Evolutionary conservation across 2,888 invertebrate genomes (phyloP), one percentile per base, ranked within the genome.

Genomic region (Bugulina stolonifera): DNA sequence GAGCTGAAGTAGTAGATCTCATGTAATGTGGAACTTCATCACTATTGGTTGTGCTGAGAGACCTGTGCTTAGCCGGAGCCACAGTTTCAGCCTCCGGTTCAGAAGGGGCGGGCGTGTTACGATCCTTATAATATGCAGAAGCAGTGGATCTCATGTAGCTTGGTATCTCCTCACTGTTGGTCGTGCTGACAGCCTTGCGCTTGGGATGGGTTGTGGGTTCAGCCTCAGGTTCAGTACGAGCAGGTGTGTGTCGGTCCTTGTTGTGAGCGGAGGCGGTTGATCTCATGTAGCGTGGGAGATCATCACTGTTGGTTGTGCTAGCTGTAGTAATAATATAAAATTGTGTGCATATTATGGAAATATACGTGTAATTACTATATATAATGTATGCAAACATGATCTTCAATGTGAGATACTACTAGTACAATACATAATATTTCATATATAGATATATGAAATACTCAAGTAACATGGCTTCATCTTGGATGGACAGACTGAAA

Each of bases 391-490:
- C n/a, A n/a, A n/a, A n/a, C n/a, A n/a, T n/a, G n/a, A n/a, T n/a
- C n/a, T n/a, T n/a, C n/a, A n/a, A n/a, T n/a, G n/a, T n/a, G n/a
- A n/a, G n/a, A n/a, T n/a, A n/a, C n/a, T n/a, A n/a, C n/a, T n/a
- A n/a, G n/a, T n/a, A n/a, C n/a, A n/a, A n/a, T n/a, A n/a, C n/a
- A n/a, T n/a, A n/a, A n/a, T n/a, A n/a, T n/a, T n/a, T n/a, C n/a
- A n/a, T n/a, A n/a, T n/a, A n/a, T n/a, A n/a, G n/a, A n/a, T n/a
- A n/a, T n/a, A n/a, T n/a, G n/a, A n/a, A n/a, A n/a, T n/a, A n/a
- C n/a, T n/a, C n/a, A n/a, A n/a, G n/a, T n/a, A 64, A 22, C 25
- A 64, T 64, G 64, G 64, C 64, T 64, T 64, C 64, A 10, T 64
- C 64, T 32, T 64, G 64, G 64, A 64, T 64, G 64, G 64, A 64